These are phyloP conservation scores for Ceyx melanurus DNA, from an alignment of 2,113 vertebrate genomes.

Conservation along the genomic window DNA sequence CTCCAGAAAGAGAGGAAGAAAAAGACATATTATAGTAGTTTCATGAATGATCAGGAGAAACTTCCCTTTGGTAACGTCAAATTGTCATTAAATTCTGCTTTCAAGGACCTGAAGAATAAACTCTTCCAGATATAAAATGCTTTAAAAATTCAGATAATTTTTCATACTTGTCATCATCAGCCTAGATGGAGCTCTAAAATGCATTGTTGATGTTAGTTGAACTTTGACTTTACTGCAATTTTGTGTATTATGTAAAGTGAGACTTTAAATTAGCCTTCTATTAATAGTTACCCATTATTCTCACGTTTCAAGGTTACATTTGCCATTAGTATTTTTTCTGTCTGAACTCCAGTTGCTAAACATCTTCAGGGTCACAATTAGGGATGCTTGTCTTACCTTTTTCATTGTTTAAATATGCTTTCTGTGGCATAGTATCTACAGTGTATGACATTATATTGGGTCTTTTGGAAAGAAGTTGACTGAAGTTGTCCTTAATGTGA, in stretches of 20 bases:
- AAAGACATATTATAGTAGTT: neutral
- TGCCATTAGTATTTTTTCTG: slow-evolving; percentile 14
- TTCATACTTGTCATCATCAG: neutral
- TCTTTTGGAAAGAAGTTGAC: neutral
- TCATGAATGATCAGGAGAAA: neutral
- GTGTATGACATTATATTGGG: accelerated
- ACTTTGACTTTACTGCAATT: slow-evolving; percentile 1
- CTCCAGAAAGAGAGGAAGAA: neutral
- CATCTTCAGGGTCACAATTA: neutral
- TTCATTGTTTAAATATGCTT: neutral
- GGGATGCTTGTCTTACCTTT: neutral
- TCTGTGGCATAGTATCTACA: neutral
- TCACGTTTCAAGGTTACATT: neutral
- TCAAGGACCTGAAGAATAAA: neutral
- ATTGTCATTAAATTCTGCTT: neutral
- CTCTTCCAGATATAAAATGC: neutral
- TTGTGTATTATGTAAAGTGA: neutral
- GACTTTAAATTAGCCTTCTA: neutral
- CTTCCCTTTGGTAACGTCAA: neutral
- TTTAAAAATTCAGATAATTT: neutral
- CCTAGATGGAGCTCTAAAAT: neutral
- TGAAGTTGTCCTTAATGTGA: neutral
- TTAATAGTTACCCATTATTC: neutral
- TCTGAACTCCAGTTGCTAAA: neutral
- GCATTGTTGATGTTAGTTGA: neutral